Conservation (phyloP, 2,888 invertebrate species). For the Sphecodes monilicornis region DNA sequence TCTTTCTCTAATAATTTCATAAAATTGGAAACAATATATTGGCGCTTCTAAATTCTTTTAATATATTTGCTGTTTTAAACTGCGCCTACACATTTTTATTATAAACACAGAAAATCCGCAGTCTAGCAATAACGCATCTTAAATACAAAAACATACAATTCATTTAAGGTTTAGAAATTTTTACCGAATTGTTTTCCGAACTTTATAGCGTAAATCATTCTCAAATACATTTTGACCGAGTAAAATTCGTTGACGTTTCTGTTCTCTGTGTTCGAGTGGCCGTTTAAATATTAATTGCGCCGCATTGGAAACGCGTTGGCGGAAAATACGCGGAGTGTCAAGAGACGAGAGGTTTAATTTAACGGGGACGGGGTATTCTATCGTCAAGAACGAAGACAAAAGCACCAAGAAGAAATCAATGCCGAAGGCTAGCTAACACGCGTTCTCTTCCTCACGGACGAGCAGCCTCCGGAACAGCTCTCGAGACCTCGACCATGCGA, state of each 20-base stretch:
- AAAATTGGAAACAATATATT: too few relatives aligned
- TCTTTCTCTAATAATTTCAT: too few relatives aligned
- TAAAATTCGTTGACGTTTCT: not conserved
- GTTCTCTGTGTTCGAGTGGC: not conserved
- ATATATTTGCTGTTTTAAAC: too few relatives aligned
- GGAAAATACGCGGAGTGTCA: constrained; percentile 2
- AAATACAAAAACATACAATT: too few relatives aligned
- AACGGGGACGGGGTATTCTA: constrained; percentile 48
- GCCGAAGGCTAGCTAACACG: constrained; percentile 70
- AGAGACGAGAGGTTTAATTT: constrained; percentile 53
- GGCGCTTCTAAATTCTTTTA: too few relatives aligned
- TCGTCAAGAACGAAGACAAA: constrained; percentile 48
- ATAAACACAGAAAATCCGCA: too few relatives aligned
- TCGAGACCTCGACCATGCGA: constrained; percentile 80
- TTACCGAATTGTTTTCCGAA: not conserved
- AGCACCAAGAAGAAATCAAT: constrained; percentile 70
- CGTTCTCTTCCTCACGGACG: constrained; percentile 68
- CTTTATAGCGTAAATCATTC: not conserved
- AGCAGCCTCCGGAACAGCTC: constrained; percentile 70
- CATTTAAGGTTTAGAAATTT: not conserved
- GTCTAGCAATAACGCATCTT: too few relatives aligned
- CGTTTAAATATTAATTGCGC: not conserved
- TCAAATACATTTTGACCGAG: not conserved
- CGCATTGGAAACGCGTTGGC: not conserved
- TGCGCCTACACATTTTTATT: too few relatives aligned